Base-by-base conservation (phyloP, 2,113 vertebrate genomes). In the Alligator sinensis region DNA sequence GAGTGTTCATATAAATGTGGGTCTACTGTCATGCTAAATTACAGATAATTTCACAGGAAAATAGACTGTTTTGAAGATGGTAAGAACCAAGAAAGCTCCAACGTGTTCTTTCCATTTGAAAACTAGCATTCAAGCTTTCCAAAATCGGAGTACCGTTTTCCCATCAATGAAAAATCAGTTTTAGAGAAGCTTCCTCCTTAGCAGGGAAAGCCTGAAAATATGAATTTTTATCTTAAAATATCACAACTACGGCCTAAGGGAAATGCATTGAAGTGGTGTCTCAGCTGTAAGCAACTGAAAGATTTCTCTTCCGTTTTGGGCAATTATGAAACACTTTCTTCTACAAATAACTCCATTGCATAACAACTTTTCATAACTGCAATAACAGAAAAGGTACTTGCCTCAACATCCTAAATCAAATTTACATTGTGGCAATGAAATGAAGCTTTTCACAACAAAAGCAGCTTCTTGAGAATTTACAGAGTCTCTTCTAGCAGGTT, bases 341-440 rank as follows among this genome's bases (percentile, higher is more conserved):
- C 91, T 89, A 88, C 82, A 84, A 88, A 88, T 80, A 95, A 91
- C 55, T 92, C 79, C 28, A 34, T 95, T 97, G 93, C 95, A 91
- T 92, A 96, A 97, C 87, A 92, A 84, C 47, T 94, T 96, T 95
- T 94, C 34, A 1, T 92, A 94, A 97, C 84, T 94, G n/a, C 86
- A 84, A 47, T 47, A 47, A 80, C 83, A 12, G 77, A 86, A 97
- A 89, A 97, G 92, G 57, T 95, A 95, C 95, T 95, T 95, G 92
- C 96, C 91, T 97, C 95, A 97, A 97, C 95, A 95, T 96, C 93
- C 95, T 84, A 96, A 86, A 91, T 88, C 86, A 59, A 95, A 94
- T 79, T 95, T 7, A 47, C 88, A 62, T 78, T 92, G 92, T 84
- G 83, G 86, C 89, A 95, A 90, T 82, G 17, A 96, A 66, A 9